These are phyloP conservation scores for Chaetodon trifasciatus DNA, from an alignment of 2,797 vertebrate species.

Conservation along the genomic window DNA sequence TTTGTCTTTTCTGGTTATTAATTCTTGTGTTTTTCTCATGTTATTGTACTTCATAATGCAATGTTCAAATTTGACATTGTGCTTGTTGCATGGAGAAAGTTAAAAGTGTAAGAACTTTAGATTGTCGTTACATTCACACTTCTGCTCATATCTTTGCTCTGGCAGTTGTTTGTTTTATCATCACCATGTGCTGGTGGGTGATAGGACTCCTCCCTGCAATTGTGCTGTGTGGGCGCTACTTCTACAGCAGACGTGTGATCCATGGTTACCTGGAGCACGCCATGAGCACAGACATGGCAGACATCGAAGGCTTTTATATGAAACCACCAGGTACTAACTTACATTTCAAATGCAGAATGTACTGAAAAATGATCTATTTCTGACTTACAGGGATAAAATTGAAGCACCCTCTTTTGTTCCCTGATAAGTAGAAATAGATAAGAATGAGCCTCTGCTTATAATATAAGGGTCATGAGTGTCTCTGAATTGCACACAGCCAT, in stretches of 20 bases:
- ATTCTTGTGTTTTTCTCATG: neutral
- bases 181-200: slow-evolving; percentile 68
- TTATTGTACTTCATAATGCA: neutral
- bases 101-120: too few species aligned
- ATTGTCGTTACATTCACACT: neutral
- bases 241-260: slow-evolving; percentile 61
- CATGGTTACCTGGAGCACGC: slow-evolving; percentile 44
- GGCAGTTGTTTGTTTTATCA: slow-evolving; percentile 45
- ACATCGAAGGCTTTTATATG: slow-evolving; percentile 67
- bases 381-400: neutral
- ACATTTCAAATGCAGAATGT: neutral
- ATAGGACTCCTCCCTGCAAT: slow-evolving; percentile 57
- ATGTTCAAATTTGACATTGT: neutral
- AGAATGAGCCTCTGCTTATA: neutral
- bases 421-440: neutral
- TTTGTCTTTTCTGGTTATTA: too few species aligned
- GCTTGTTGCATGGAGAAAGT: neutral
- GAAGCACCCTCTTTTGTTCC: neutral
- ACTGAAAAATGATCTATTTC: neutral
- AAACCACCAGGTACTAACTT: slow-evolving; percentile 56
- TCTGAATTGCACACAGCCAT: neutral
- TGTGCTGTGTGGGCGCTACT: slow-evolving; percentile 60
- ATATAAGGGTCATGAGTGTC: neutral
- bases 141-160: slow-evolving; percentile 25
- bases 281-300: slow-evolving; percentile 62